Percentiles rank a stretch among this genome's conserved stretches.
phyloP scores from a whole-genome alignment of 2,888 invertebrate genomes.

The Drosophila colorata region DNA sequence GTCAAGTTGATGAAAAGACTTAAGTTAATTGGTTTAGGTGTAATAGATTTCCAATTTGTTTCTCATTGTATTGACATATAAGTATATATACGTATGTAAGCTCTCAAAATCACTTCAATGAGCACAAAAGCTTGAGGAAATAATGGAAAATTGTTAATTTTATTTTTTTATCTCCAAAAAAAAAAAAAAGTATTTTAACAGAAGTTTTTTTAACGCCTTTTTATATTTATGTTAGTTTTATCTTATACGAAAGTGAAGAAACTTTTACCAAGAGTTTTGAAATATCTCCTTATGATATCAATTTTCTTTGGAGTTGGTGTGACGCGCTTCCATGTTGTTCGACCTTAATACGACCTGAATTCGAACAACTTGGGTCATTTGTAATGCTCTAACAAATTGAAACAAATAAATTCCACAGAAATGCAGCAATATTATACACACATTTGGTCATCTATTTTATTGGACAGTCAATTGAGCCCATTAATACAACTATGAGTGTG shows the following conservation, averaged over 20 bases:
- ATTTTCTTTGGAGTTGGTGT: background rate
- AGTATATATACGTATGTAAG: background rate
- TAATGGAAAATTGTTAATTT: too few relatives aligned
- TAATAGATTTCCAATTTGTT: background rate
- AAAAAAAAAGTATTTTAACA: too few relatives aligned
- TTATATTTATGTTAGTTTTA: too few relatives aligned
- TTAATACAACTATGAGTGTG: constrained; percentile 35
- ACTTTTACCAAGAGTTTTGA: too few relatives aligned
- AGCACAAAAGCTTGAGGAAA: background rate
- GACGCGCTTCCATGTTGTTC: background rate
- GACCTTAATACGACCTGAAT: constrained; percentile 15
- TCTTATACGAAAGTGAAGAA: too few relatives aligned
- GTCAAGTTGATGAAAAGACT: background rate
- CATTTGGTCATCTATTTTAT: constrained; percentile 59
- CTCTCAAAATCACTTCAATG: background rate
- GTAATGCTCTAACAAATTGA: constrained; percentile 48
- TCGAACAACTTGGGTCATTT: constrained; percentile 30
- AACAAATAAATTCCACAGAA: constrained; percentile 39
- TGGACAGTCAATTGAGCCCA: constrained; percentile 57
- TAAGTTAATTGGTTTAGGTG: background rate
- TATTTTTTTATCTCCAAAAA: too few relatives aligned
- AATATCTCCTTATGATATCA: too few relatives aligned
- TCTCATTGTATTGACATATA: background rate
- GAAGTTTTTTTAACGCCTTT: too few relatives aligned
- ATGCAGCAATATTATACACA: constrained; percentile 32